Percentiles rank a stretch among this genome's conserved stretches.
Conservation (phyloP, 2,888 invertebrate species). For the Drosophila sordidula region DNA sequence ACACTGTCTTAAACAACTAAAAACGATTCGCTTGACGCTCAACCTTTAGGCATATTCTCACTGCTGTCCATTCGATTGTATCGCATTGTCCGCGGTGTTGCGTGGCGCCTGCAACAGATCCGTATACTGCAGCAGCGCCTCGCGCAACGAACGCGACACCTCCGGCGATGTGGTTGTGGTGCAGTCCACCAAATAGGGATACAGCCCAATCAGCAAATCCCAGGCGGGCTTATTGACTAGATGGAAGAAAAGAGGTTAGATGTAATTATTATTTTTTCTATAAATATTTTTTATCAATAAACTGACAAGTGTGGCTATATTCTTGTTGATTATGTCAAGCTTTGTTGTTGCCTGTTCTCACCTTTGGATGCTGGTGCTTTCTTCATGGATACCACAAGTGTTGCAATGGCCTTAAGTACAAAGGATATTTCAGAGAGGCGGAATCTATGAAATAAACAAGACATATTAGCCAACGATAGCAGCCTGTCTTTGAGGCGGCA, state of each 20-base stretch:
- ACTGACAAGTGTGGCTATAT: not conserved
- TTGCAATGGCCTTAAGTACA: slow-evolving; percentile 96
- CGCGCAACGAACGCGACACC: slow-evolving; percentile 91
- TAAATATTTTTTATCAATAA: no score
- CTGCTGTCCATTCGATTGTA: slow-evolving; percentile 82
- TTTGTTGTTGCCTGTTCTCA: slow-evolving; percentile 78
- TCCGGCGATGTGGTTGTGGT: slow-evolving; percentile 92
- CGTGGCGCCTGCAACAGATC: slow-evolving; percentile 90
- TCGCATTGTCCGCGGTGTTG: slow-evolving; percentile 50
- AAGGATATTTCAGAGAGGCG: slow-evolving; percentile 97
- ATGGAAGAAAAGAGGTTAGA: not conserved
- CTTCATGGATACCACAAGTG: slow-evolving; percentile 95
- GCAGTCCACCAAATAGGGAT: slow-evolving; percentile 95
- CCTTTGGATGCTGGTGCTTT: slow-evolving; percentile 95
- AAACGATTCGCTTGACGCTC: slow-evolving; percentile 42
- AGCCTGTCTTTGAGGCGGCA: not conserved
- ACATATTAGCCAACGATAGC: not conserved
- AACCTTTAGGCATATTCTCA: slow-evolving; percentile 52
- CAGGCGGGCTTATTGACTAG: slow-evolving; percentile 95
- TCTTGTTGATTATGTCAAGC: not conserved
- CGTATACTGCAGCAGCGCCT: slow-evolving; percentile 94
- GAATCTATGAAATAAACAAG: slow-evolving; percentile 87
- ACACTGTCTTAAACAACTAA: slow-evolving; percentile 60
- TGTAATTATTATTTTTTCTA: no score
- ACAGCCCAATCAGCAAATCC: slow-evolving; percentile 96